phyloP scores from a whole-genome alignment of 1,140 invertebrate genomes.

The Triops longicaudatus region DNA sequence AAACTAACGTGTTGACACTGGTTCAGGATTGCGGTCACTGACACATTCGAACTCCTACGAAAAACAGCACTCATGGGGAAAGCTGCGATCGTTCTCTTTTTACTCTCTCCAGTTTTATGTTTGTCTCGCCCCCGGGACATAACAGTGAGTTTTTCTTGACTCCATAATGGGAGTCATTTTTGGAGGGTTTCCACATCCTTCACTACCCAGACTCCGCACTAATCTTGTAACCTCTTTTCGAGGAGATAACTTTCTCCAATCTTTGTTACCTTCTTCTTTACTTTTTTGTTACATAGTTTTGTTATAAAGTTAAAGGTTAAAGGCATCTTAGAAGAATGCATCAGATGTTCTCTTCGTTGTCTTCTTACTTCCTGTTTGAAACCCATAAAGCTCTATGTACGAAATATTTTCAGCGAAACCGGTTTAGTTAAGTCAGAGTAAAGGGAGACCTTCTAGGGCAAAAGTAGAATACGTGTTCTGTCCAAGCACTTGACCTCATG shows the following conservation, averaged over 20 bases:
- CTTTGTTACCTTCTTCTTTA: not conserved
- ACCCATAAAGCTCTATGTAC: not conserved
- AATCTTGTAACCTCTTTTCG: not conserved
- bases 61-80: conserved; percentile 12
- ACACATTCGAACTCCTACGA: not conserved
- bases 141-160: not conserved
- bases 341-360: not conserved
- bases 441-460: too few relatives aligned
- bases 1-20: not conserved
- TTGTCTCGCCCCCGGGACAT: not conserved
- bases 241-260: not conserved
- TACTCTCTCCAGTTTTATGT: not conserved
- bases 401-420: not conserved
- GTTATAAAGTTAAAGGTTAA: not conserved
- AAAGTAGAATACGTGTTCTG: too few relatives aligned
- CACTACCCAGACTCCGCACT: not conserved
- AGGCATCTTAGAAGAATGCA: not conserved
- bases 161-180: not conserved
- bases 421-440: too few relatives aligned
- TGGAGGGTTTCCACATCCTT: conserved; percentile 10
- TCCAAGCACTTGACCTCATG: too few relatives aligned
- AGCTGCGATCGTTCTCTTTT: not conserved
- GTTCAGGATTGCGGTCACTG: conserved; percentile 1
- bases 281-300: not conserved
- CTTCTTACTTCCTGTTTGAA: not conserved